Conservation (phyloP, 2,888 invertebrate species). For the Strigamia transsilvanica region DNA sequence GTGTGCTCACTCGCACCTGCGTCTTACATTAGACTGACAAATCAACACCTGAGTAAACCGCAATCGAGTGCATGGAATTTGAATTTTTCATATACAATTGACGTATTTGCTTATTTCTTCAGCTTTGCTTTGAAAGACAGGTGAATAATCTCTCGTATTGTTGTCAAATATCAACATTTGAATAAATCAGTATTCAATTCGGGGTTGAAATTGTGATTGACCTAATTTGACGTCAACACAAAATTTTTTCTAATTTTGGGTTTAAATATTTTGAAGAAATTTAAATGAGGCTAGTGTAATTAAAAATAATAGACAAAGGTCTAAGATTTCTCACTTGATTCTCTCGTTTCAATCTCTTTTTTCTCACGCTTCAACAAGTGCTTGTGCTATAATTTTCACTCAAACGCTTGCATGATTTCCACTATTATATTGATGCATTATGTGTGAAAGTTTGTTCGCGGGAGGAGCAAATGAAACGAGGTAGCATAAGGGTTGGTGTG, state of each 20-base stretch:
- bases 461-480: not conserved
- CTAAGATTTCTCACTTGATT: not conserved
- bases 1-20: not conserved
- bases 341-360: not conserved
- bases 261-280: not conserved
- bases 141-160: too few species aligned
- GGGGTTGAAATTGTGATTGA: too few species aligned
- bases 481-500: not conserved
- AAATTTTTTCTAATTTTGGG: too few species aligned
- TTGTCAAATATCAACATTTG: too few species aligned
- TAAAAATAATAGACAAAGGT: not conserved
- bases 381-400: not conserved
- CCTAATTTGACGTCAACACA: too few species aligned
- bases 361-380: not conserved
- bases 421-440: constrained; percentile 3
- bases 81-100: not conserved
- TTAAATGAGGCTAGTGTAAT: not conserved
- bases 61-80: not conserved
- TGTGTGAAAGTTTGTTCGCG: not conserved
- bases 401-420: not conserved
- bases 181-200: too few species aligned
- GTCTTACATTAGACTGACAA: not conserved
- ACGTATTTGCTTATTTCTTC: too few species aligned
- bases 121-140: too few species aligned
- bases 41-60: not conserved